phyloP scores from a whole-genome alignment of 2,797 vertebrate genomes.

The Carduelis carduelis region DNA sequence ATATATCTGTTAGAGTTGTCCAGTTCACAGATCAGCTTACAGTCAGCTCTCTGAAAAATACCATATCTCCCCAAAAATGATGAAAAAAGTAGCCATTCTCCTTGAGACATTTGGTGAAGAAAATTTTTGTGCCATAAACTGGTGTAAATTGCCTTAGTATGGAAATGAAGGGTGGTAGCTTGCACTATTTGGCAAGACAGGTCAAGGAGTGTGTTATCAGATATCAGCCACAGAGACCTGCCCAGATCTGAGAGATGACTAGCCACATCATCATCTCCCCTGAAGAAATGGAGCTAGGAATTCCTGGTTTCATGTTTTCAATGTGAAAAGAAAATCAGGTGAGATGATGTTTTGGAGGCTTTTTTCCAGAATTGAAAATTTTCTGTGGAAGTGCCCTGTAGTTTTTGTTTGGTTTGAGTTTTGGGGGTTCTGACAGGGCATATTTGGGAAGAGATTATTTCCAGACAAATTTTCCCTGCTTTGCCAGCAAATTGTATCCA shows the following conservation, averaged over 20 bases:
- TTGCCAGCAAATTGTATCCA: background rate
- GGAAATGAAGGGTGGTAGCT: background rate
- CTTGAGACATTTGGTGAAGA: background rate
- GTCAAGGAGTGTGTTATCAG: background rate
- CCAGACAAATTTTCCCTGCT: background rate
- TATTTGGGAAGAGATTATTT: background rate
- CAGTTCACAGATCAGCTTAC: background rate
- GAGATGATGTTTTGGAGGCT: background rate
- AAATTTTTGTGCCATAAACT: background rate
- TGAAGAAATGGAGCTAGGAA: background rate
- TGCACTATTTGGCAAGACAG: background rate
- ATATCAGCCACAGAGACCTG: background rate
- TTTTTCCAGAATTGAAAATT: background rate
- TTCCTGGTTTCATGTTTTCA: background rate
- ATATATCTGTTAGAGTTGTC: background rate
- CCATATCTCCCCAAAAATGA: background rate
- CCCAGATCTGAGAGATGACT: background rate
- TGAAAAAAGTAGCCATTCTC: background rate
- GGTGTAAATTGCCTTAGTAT: background rate
- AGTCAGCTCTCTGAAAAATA: background rate
- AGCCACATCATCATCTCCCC: too few species aligned
- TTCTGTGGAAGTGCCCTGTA: background rate
- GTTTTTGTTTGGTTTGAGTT: background rate
- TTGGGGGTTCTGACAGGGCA: rapidly evolving
- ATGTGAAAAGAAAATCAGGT: background rate